Conservation (phyloP, 2,113 vertebrate genomes). For the Bujurquina vittata region DNA sequence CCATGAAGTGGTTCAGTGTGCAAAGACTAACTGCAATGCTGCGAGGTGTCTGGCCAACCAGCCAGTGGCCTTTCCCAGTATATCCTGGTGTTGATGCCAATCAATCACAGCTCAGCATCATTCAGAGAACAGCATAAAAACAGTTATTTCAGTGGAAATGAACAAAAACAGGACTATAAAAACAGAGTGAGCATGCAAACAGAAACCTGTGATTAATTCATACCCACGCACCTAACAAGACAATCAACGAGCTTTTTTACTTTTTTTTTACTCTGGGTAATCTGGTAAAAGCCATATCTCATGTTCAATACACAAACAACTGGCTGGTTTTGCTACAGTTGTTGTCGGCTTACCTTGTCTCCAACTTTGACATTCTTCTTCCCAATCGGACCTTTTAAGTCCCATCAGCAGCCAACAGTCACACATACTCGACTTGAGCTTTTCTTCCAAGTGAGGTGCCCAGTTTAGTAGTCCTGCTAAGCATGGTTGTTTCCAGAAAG, state of each 20-base stretch:
- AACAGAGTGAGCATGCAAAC: neutral
- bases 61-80: neutral
- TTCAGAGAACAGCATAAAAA: neutral
- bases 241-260: neutral
- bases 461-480: neutral
- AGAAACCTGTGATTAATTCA: neutral
- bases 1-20: neutral
- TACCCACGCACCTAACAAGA: neutral
- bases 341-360: constrained; percentile 69
- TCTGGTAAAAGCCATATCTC: neutral
- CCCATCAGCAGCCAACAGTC: constrained; percentile 52
- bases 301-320: neutral
- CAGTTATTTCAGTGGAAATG: neutral
- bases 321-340: neutral
- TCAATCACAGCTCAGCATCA: neutral
- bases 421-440: constrained; percentile 21
- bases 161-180: neutral
- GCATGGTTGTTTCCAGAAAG: neutral
- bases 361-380: constrained; percentile 46
- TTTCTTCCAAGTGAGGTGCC: constrained; percentile 16
- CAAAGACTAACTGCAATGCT: neutral
- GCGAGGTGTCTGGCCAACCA: neutral
- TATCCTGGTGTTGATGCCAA: neutral
- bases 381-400: constrained; percentile 41
- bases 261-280: no score